These are phyloP conservation scores for Steatocranus sp. DNA, from an alignment of 2,797 vertebrate species.

Conservation along the genomic window DNA sequence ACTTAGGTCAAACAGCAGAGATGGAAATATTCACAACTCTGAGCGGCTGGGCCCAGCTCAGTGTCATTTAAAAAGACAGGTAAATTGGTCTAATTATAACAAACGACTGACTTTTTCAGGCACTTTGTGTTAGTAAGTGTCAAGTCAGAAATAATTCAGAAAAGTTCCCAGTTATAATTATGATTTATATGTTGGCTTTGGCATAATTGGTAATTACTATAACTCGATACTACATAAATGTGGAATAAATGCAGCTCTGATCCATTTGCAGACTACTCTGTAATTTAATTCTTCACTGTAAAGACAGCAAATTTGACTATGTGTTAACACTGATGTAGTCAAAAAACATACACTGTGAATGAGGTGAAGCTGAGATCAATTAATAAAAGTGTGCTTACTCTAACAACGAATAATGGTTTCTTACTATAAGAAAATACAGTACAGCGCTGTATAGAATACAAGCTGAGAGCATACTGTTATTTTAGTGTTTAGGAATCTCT, in stretches of 20 bases:
- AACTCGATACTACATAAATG: neutral
- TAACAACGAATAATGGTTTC: neutral
- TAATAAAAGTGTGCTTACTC: neutral
- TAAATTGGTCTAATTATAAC: neutral
- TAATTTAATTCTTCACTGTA: neutral
- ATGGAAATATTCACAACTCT: neutral
- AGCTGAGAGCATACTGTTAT: neutral
- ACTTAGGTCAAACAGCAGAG: neutral
- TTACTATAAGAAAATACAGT: neutral
- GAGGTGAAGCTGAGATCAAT: neutral
- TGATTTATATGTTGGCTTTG: neutral
- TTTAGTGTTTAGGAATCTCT: neutral
- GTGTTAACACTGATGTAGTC: neutral
- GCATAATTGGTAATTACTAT: neutral
- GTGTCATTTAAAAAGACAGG: neutral
- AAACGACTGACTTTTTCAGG: neutral
- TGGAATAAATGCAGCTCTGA: neutral
- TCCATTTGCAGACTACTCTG: neutral
- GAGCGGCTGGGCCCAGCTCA: neutral
- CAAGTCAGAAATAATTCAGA: neutral
- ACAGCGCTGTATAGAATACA: accelerated
- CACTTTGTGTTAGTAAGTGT: neutral
- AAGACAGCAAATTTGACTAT: neutral
- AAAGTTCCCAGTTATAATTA: neutral
- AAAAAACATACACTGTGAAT: neutral